Percentiles rank a stretch among this genome's conserved stretches.
Evolutionary conservation across 2,888 invertebrate genomes (phyloP).

Genomic region (Temnothorax rugatulus): DNA sequence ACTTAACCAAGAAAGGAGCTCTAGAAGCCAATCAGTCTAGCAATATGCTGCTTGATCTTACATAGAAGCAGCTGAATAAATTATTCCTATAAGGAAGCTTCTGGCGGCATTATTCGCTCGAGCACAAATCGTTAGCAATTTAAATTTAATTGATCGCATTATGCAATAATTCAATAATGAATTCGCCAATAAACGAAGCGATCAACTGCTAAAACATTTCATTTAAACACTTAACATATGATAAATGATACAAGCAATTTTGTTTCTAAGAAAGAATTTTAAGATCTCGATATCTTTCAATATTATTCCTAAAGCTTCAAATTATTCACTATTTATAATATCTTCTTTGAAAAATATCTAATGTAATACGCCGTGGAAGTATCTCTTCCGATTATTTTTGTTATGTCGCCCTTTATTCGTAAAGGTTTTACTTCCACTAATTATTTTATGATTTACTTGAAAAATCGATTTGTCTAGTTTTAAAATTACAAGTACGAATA

Average conservation of each 20-base stretch:
- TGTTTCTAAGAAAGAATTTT: neutral
- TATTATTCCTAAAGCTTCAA: neutral
- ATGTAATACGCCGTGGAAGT: neutral
- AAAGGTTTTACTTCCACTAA: neutral
- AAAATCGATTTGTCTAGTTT: neutral
- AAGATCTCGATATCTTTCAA: neutral
- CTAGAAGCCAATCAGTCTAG: neutral
- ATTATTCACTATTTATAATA: neutral
- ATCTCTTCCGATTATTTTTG: neutral
- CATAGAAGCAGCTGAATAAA: slow-evolving; percentile 13
- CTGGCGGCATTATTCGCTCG: slow-evolving; percentile 13
- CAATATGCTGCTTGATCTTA: neutral
- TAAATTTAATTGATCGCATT: neutral
- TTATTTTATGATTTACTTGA: slow-evolving; percentile 1
- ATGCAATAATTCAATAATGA: neutral
- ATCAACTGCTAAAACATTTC: neutral
- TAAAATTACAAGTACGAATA: neutral
- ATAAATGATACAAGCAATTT: neutral
- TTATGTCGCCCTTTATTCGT: too few species aligned
- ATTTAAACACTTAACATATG: neutral
- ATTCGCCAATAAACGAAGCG: neutral
- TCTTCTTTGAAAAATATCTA: neutral
- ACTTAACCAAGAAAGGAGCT: neutral
- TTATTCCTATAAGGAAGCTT: slow-evolving; percentile 26
- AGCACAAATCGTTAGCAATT: neutral